phyloP scores from a whole-genome alignment of 2,888 invertebrate species.

The Gymnocheta viridis region DNA sequence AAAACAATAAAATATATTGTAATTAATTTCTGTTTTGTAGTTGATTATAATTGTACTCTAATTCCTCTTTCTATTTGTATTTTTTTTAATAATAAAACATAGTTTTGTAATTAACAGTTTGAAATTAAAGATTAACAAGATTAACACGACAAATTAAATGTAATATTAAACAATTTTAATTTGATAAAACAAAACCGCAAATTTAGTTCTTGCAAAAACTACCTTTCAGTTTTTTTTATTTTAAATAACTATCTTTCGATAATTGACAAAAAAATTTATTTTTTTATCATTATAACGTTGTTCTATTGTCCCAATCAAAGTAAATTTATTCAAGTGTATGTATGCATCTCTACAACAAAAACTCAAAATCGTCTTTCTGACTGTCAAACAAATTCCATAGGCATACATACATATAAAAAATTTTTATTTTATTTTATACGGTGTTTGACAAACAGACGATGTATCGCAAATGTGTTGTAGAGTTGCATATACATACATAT shows the following conservation, averaged over 20 bases:
- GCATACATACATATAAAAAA: too few species aligned
- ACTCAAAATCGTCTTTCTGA: too few species aligned
- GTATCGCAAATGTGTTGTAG: too few species aligned
- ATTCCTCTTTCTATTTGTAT: constrained; percentile 15
- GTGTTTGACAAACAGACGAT: too few species aligned
- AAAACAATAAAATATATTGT: not conserved
- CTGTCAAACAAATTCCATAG: too few species aligned
- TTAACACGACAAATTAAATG: constrained; percentile 1
- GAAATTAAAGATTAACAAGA: constrained; percentile 1
- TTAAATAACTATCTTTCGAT: constrained; percentile 12
- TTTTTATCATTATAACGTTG: not conserved
- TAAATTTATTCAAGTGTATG: too few species aligned
- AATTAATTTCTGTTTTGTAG: constrained; percentile 11
- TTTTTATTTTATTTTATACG: too few species aligned
- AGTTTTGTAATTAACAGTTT: constrained; percentile 49
- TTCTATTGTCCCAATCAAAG: constrained; percentile 42
- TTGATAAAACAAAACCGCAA: constrained; percentile 6
- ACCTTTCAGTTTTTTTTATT: not conserved
- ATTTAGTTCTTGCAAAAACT: constrained; percentile 1
- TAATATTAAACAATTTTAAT: constrained; percentile 33
- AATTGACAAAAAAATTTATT: constrained; percentile 1
- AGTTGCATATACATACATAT: too few species aligned
- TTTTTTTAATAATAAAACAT: constrained; percentile 17
- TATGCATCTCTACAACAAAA: too few species aligned
- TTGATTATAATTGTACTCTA: constrained; percentile 3